Evolutionary conservation across 2,888 invertebrate species (phyloP).

Genomic region (Heliconius sara): DNA sequence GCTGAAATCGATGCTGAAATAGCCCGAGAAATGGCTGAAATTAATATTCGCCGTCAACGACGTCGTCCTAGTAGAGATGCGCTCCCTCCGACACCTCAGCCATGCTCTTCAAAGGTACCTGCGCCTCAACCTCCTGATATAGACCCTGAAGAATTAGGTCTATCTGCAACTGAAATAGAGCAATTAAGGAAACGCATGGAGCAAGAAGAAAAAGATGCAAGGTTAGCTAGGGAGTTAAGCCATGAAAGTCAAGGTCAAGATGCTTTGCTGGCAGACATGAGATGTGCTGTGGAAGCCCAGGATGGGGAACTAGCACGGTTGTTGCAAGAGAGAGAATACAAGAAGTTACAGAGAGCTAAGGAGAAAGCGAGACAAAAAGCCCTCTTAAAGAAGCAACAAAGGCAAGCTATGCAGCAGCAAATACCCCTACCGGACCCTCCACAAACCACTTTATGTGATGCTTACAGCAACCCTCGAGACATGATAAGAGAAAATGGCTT

Average conservation of each 20-base stretch:
- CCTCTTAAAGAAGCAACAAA: conserved; percentile 75
- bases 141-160: conserved; percentile 71
- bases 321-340: conserved; percentile 77
- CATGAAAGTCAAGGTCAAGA: conserved; percentile 71
- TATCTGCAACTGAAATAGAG: conserved; percentile 71
- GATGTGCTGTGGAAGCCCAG: conserved; percentile 79
- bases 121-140: conserved; percentile 51
- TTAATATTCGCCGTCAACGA: conserved; percentile 73
- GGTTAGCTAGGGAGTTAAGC: conserved; percentile 72
- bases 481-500: conserved; percentile 72
- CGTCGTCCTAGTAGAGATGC: conserved; percentile 63
- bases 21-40: conserved; percentile 78
- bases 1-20: conserved; percentile 80
- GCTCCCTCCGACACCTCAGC: conserved; percentile 60
- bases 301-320: conserved; percentile 76
- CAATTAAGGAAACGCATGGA: conserved; percentile 73
- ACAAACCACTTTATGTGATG: conserved; percentile 73
- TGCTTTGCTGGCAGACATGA: conserved; percentile 74
- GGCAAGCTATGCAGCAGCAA: conserved; percentile 61
- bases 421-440: conserved; percentile 51
- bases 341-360: conserved; percentile 77
- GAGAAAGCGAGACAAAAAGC: conserved; percentile 79
- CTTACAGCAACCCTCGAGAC: conserved; percentile 77
- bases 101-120: conserved; percentile 65
- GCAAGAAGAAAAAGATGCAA: conserved; percentile 76